Evolutionary conservation across 2,888 invertebrate species (phyloP).

Genomic region (Leptarthrus brevirostris): DNA sequence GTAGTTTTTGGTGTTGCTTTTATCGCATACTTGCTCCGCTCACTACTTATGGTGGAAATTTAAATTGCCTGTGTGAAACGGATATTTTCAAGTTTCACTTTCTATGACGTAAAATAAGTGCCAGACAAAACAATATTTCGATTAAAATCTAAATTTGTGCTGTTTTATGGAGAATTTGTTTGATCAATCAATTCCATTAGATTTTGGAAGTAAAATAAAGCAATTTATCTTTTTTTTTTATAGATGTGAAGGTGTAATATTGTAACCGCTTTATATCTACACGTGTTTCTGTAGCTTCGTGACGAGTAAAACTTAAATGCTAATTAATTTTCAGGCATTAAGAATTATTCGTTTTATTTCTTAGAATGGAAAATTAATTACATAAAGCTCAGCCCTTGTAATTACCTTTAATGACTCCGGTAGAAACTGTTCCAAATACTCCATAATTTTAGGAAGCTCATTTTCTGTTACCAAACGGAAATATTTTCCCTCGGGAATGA

Average conservation of each 20-base stretch:
- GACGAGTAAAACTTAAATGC: too few species aligned
- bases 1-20: background rate
- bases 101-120: too few species aligned
- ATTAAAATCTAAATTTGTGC: background rate
- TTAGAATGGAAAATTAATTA: background rate
- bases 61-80: too few species aligned
- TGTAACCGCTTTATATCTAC: too few species aligned
- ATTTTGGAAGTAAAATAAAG: too few species aligned
- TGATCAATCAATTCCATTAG: slow-evolving; percentile 17
- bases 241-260: too few species aligned
- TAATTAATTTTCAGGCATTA: too few species aligned
- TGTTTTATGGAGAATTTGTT: slow-evolving; percentile 2
- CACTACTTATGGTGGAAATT: too few species aligned
- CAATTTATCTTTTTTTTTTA: too few species aligned
- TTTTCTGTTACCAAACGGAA: slow-evolving; percentile 88
- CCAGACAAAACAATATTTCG: background rate
- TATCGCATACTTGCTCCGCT: background rate
- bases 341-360: too few species aligned
- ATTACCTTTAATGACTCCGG: slow-evolving; percentile 88
- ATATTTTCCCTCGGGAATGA: slow-evolving; percentile 86
- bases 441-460: slow-evolving; percentile 85
- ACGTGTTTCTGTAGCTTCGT: too few species aligned
- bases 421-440: slow-evolving; percentile 82
- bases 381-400: background rate
- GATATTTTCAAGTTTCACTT: too few species aligned